Percentiles rank a stretch among this genome's conserved stretches.
Evolutionary conservation across 2,888 invertebrate genomes (phyloP).

Genomic region (Creontiades dilutus): DNA sequence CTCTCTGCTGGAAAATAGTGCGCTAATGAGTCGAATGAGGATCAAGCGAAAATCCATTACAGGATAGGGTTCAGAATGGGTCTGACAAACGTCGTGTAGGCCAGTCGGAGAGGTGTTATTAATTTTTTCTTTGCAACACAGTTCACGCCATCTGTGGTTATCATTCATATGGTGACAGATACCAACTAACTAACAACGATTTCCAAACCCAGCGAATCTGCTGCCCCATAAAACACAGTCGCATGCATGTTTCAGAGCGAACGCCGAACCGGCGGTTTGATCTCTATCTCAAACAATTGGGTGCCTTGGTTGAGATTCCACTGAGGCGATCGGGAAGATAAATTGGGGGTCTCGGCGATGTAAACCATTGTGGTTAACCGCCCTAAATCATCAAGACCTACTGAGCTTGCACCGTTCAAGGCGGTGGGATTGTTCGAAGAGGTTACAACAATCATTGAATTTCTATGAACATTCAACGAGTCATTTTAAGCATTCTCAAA

Average conservation of each 20-base stretch:
- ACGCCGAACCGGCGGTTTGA: conserved; percentile 20
- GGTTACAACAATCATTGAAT: no score
- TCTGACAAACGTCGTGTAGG: no score
- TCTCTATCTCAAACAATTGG: conserved; percentile 27
- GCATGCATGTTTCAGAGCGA: conserved; percentile 6
- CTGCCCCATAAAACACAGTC: not conserved
- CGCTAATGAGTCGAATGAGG: no score
- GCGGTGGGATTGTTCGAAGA: not conserved
- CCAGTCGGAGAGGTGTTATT: no score
- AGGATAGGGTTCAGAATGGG: no score
- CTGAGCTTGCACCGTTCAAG: not conserved
- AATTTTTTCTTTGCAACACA: no score
- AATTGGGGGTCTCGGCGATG: conserved; percentile 11
- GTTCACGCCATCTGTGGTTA: not conserved
- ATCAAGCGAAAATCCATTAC: no score
- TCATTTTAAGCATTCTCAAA: no score
- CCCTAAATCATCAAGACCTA: conserved; percentile 29
- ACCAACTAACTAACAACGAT: not conserved
- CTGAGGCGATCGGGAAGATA: conserved; percentile 6
- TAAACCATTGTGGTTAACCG: conserved; percentile 39
- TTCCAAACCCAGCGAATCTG: conserved; percentile 2
- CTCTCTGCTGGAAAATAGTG: no score
- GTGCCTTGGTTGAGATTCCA: conserved; percentile 3
- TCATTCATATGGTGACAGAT: not conserved
- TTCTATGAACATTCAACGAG: no score